Conservation (phyloP, 2,113 vertebrate genomes). For the Sorex fumeus region DNA sequence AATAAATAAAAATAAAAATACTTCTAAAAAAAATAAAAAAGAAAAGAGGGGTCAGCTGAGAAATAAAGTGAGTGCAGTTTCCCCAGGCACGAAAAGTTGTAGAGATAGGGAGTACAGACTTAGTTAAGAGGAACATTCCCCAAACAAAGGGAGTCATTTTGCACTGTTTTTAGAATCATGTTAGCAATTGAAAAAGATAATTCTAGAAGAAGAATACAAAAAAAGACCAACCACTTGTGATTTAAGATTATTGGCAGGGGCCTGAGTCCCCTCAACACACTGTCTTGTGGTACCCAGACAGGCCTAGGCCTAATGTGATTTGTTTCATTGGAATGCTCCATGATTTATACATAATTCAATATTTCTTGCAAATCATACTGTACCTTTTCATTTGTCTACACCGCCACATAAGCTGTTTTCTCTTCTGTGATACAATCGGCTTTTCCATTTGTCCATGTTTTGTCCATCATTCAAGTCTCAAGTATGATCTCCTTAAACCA, state of each 20-base stretch:
- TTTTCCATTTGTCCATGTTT: not conserved
- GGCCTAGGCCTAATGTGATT: not conserved
- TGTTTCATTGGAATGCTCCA: not conserved
- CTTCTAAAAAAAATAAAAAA: too few relatives aligned
- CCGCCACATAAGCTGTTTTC: too few relatives aligned
- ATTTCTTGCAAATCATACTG: not conserved
- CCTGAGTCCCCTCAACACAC: not conserved
- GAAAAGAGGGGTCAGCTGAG: too few relatives aligned
- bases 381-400: not conserved
- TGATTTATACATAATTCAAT: not conserved
- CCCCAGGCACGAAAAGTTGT: not conserved
- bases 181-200: not conserved
- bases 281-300: not conserved
- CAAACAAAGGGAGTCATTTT: not conserved
- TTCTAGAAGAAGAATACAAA: not conserved
- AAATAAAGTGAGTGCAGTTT: not conserved
- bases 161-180: not conserved
- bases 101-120: not conserved
- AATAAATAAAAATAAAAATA: too few relatives aligned
- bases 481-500: not conserved
- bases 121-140: not conserved
- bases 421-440: not conserved
- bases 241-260: not conserved
- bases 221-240: not conserved
- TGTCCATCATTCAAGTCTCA: not conserved